phyloP scores from a whole-genome alignment of 2,113 vertebrate genomes.

The Bos javanicus region DNA sequence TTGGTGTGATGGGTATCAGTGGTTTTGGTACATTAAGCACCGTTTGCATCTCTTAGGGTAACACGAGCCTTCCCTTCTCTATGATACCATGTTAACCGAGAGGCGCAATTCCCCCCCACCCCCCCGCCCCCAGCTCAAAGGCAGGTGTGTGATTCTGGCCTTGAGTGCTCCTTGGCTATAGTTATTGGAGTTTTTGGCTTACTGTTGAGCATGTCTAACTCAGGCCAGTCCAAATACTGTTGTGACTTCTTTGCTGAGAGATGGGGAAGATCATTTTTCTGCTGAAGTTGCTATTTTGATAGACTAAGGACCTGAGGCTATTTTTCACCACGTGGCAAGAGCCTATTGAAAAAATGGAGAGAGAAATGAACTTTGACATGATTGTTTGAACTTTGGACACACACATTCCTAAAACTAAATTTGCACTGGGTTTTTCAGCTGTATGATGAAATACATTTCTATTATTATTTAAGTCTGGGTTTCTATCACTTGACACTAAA shows the following conservation, averaged over 20 bases:
- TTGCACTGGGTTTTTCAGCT: background rate
- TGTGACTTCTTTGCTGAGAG: background rate
- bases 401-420: background rate
- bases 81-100: background rate
- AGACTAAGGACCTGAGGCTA: background rate
- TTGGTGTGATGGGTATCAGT: background rate
- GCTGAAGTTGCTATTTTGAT: background rate
- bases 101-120: background rate
- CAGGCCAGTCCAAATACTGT: background rate
- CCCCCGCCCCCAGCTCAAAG: background rate
- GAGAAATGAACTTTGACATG: background rate
- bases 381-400: background rate
- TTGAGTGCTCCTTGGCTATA: background rate
- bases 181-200: background rate
- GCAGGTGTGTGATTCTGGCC: background rate
- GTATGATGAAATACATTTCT: background rate
- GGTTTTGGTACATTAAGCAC: background rate
- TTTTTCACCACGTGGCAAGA: background rate
- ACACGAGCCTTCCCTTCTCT: background rate
- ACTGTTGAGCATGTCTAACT: background rate
- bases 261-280: background rate
- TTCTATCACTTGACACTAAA: background rate
- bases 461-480: background rate
- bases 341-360: background rate
- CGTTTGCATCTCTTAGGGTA: background rate